Evolutionary conservation across 2,888 invertebrate genomes (phyloP), one percentile per base, ranked within the genome.

Genomic region (Rhopalosiphum nymphaeae): DNA sequence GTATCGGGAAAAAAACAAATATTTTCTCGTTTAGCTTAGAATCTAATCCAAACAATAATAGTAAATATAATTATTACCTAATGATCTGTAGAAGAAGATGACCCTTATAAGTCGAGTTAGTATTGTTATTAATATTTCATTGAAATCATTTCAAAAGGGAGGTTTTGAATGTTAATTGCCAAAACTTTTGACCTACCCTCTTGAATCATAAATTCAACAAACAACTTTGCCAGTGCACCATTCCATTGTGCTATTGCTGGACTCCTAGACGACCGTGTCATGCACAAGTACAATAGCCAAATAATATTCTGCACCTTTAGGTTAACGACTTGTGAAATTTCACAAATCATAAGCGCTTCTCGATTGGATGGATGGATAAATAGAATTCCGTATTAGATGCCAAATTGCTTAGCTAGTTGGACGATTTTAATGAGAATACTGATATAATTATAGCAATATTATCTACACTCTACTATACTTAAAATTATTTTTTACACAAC

Each of bases 61-160:
- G 46, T 57, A 46, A 61, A 91, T 91, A n/a, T 49, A 88, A 88
- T 92, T 67, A 92, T 42, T 92, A 21, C 92, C 67, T 92, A 92
- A 88, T 92, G 88, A 92, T 88, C 88, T 25, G 16, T 49, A 46
- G 29, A 67, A 87, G 25, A 67, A 67, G 67, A 88, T 88, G 92
- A 78, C 91, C 86, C 85, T 91, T 61, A 86, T 57, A 86, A 91
- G 46, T 57, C 61, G 36, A 49, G 53, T 88, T 21, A 29, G 88
- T 88, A 92, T 92, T 92, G 67, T 92, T 92, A 93, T 84, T 84
- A 93, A 93, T 89, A 93, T 89, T 93, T 89, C 93, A 78, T 87
- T 84, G 78, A 93, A 93, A 89, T 84, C 78, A 44, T 78, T 88
- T 93, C 67, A 84, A 88, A 90, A 89, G 84, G 89, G 25, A 84